These are phyloP conservation scores for Eupithecia pulchellata DNA, from an alignment of 2,888 invertebrate species.

Conservation along the genomic window DNA sequence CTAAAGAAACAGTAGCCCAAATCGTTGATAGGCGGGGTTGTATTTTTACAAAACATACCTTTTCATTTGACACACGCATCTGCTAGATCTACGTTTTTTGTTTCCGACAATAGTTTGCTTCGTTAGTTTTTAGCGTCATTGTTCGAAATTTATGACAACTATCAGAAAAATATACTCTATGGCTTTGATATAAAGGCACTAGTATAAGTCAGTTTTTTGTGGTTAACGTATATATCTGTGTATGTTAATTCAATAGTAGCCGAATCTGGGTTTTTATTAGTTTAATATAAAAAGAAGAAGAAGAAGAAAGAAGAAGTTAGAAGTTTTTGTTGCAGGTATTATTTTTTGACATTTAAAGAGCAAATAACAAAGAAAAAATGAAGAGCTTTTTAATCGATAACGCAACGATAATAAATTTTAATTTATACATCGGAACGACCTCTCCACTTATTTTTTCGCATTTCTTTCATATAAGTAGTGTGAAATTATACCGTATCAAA, in stretches of 20 bases:
- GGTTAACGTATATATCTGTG: background rate
- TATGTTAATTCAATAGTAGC: background rate
- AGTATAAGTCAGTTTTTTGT: background rate
- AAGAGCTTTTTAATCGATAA: too few species aligned
- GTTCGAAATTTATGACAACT: background rate
- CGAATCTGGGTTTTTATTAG: background rate
- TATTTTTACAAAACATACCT: background rate
- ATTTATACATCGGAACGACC: too few species aligned
- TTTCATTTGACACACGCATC: constrained; percentile 8
- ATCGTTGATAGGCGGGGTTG: background rate
- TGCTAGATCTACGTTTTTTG: constrained; percentile 7
- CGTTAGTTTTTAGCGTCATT: constrained; percentile 3
- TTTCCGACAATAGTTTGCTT: background rate
- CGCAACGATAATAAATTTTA: too few species aligned
- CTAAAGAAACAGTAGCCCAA: background rate
- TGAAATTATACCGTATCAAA: too few species aligned
- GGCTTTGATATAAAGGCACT: background rate
- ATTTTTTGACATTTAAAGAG: background rate
- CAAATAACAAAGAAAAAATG: background rate
- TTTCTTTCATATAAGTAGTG: too few species aligned
- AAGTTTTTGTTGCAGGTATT: background rate
- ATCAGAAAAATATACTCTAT: background rate
- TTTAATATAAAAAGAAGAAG: background rate
- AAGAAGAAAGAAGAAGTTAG: too few species aligned
- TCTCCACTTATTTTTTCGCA: too few species aligned